These are phyloP conservation scores for Lycocerus yunnanus DNA, from an alignment of 2,888 invertebrate species.

Conservation along the genomic window DNA sequence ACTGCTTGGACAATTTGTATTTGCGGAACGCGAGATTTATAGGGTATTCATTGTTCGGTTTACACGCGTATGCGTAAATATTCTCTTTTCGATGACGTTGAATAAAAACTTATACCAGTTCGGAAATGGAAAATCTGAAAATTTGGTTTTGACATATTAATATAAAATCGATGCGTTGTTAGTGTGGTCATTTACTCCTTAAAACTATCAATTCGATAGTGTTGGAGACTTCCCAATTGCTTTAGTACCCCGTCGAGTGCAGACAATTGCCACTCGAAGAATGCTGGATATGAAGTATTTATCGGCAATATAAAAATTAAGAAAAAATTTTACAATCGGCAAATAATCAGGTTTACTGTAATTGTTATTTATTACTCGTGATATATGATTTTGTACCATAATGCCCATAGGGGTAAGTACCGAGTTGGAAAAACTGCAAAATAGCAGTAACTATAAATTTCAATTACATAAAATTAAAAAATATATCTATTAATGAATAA, in stretches of 20 bases:
- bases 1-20: constrained; percentile 35
- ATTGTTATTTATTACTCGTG: background rate
- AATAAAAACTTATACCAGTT: constrained; percentile 3
- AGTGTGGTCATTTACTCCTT: constrained; percentile 12
- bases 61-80: constrained; percentile 28
- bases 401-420: background rate
- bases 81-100: constrained; percentile 4
- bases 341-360: background rate
- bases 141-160: background rate
- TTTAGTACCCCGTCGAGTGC: constrained; percentile 19
- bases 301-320: constrained; percentile 21
- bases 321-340: background rate
- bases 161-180: constrained; percentile 9
- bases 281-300: constrained; percentile 36
- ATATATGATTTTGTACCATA: background rate
- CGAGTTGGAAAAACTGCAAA: background rate
- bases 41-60: constrained; percentile 22
- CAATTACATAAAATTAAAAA: background rate
- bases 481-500: background rate
- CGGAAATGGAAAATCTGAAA: background rate
- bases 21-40: constrained; percentile 22
- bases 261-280: constrained; percentile 34
- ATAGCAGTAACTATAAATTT: background rate
- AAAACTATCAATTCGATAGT: constrained; percentile 7
- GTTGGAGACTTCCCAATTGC: constrained; percentile 3